Evolutionary conservation across 2,888 invertebrate genomes (phyloP), one percentile per base, ranked within the genome.

Genomic region (Lingula anatina): DNA sequence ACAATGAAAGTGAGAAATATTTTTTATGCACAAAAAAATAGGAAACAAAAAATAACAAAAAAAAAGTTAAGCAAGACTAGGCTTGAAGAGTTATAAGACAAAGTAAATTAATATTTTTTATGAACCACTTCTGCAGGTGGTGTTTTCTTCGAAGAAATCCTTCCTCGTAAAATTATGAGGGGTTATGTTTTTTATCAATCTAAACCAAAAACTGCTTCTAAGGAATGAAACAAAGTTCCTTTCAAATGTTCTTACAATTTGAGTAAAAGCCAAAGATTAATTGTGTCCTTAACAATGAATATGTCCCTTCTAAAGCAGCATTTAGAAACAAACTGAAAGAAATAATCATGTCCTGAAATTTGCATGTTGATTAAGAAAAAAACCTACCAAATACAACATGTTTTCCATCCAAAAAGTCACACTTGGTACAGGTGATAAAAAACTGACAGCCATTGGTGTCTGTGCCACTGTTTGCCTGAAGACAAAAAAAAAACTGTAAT

Each of bases 391-490:
- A 99, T 1, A 99, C 99, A 15, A 99, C 99, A 82, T 99, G 99
- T 77, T 99, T 99, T 52, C 89, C 90, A 77, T 99, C 99, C 64
- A 99, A 81, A 77, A 99, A 99, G 74, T 99, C 97, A 78, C 95
- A 96, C 75, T 95, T 94, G 1, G 96, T 91, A 82, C 99, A 99
- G 0, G 99, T 99, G 52, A 99, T 92, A 74, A 99, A 99, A 78
- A 99, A 99, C 78, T 99, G 99, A 70, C 99, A 99, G 0, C 99
- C 99, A 78, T 99, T 99, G 9, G 96, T 96, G 72, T 99, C 95
- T 78, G 91, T 89, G 1, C 99, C 99, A 78, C 95, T 95, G 78
- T 99, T 99, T 0, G 99, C 99, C 83, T 84, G 68, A 26, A 71
- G 65, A 52, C 39, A 52, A 53, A 51, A 47, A 46, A 43, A 50